Evolutionary conservation across 2,113 vertebrate species (phyloP), one percentile per base, ranked within the genome.

Genomic region (Mobula birostris): DNA sequence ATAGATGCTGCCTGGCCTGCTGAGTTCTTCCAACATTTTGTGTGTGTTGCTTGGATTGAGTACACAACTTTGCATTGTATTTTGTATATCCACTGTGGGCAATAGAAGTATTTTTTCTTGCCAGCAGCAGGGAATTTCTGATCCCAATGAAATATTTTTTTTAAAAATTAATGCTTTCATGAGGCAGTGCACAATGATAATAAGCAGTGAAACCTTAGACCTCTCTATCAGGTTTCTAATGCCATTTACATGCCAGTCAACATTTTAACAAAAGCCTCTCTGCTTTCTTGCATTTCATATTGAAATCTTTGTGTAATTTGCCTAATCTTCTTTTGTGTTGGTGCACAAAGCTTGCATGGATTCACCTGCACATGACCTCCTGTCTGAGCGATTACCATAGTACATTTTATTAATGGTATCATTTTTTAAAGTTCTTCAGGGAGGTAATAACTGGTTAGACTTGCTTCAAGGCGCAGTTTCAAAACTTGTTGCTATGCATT

Each of bases 201-300:
- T 74, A 14, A 93, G 70, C 68, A 27, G 40, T 74, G 91, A 93
- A 76, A 93, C 70, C 48, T 93, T 74, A 93, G 1, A 74, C 40
- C 0, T 48, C 68, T 56, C 40, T 48, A 94, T 95, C 94, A 94
- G 94, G 94, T 95, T 95, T 94, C 80, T 91, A 93, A 21, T 21
- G 11, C 94, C 94, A 95, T 95, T 95, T 94, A 94, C 83, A 94
- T 36, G 36, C 56, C 93, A 94, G 90, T 94, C 94, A 92, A 63
- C 82, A 24, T 48, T 76, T 68, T 94, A 82, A 95, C 95, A 95
- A 95, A 78, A 94, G 94, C 82, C 56, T 72, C 79, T 94, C 87
- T 91, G 68, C 70, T 66, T 94, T 82, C 94, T 94, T 94, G 91
- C 77, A 94, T 94, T 93, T 94, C 94, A 94, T 63, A 94, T 94